phyloP scores from a whole-genome alignment of 1,140 invertebrate species.

The Trachymyrmex septentrionalis region DNA sequence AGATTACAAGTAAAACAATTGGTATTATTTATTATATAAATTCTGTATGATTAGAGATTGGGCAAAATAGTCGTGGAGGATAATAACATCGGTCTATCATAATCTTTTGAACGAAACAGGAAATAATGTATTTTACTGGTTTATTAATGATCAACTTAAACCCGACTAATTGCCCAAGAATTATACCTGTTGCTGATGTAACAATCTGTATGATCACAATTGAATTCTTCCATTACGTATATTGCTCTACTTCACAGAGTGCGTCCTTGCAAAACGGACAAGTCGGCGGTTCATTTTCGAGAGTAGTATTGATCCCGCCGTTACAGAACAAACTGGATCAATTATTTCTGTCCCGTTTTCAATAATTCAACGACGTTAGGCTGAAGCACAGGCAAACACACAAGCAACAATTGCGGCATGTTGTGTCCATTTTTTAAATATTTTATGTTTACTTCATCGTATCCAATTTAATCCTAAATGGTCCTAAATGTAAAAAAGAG shows the following conservation, averaged over 20 bases:
- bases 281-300: conserved; percentile 62
- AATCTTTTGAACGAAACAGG: background rate
- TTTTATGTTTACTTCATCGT: background rate
- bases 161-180: conserved; percentile 37
- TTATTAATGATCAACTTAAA: conserved; percentile 44
- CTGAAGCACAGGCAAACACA: background rate
- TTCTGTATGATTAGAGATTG: background rate
- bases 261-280: background rate
- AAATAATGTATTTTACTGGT: background rate
- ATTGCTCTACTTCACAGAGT: conserved; percentile 3
- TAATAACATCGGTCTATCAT: background rate
- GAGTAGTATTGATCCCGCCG: conserved; percentile 70
- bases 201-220: conserved; percentile 56
- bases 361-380: conserved; percentile 64
- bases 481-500: background rate
- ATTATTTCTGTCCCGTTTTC: conserved; percentile 65
- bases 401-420: background rate
- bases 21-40: conserved; percentile 22
- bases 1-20: background rate
- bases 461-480: background rate
- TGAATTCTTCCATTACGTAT: conserved; percentile 55
- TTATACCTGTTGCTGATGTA: conserved; percentile 70
- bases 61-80: background rate
- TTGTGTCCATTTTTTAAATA: conserved; percentile 14
- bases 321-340: conserved; percentile 57